Conservation (phyloP, 2,888 invertebrate genomes). For the Calameuta pallipes region DNA sequence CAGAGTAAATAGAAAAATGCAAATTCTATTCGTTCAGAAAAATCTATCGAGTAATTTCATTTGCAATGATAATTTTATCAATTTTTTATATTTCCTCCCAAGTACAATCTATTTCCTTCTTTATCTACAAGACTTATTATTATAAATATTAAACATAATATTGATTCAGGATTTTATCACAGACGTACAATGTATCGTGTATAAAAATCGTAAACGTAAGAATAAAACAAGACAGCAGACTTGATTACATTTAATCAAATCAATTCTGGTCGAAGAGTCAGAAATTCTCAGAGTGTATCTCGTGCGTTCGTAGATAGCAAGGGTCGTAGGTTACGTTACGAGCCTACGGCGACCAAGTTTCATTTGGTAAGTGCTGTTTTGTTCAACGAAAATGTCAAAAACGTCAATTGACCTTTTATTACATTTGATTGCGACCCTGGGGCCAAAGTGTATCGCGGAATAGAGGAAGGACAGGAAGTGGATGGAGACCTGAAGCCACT, state of each 20-base stretch:
- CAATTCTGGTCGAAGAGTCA: conserved; percentile 23
- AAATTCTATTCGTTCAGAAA: not conserved
- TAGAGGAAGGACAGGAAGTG: conserved; percentile 20
- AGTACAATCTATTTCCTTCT: no score
- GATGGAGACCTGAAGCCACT: conserved; percentile 22
- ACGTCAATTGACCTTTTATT: conserved; percentile 46
- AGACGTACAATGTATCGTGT: not conserved
- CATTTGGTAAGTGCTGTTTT: conserved; percentile 42
- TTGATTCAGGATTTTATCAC: not conserved
- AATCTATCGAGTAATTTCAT: not conserved
- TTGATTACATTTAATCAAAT: conserved; percentile 39
- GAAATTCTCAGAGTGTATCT: conserved; percentile 30
- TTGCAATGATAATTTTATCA: not conserved
- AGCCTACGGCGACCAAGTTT: conserved; percentile 1
- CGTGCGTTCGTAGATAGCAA: not conserved
- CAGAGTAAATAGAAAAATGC: not conserved
- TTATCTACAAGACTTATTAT: not conserved
- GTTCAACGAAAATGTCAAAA: conserved; percentile 40
- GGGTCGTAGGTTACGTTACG: not conserved
- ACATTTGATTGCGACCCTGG: conserved; percentile 34
- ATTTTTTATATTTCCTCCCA: no score
- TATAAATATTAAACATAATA: not conserved
- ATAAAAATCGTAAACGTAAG: not conserved
- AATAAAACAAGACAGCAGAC: not conserved
- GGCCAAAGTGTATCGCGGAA: conserved; percentile 21